Conservation (phyloP, 2,888 invertebrate genomes). For the Pantelozetes paolii region DNA sequence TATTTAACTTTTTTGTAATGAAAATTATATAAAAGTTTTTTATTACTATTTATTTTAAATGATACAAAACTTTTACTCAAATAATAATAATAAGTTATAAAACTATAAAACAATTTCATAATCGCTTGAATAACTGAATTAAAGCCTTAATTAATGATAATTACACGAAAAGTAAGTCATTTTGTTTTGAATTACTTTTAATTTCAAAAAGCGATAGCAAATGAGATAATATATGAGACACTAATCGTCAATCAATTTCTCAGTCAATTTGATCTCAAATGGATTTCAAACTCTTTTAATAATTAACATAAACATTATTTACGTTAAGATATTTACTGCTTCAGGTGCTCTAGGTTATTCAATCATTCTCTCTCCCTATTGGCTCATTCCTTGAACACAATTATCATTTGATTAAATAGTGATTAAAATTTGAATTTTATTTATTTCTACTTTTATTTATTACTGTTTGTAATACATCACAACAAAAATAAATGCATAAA, state of each 20-base stretch:
- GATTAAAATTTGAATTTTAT: not conserved
- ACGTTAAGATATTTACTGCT: not conserved
- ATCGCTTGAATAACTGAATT: too few relatives aligned
- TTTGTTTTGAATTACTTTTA: constrained; percentile 21
- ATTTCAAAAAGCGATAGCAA: constrained; percentile 14
- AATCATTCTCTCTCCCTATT: not conserved
- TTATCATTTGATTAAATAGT: constrained; percentile 16
- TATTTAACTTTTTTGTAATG: too few relatives aligned
- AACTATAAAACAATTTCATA: too few relatives aligned
- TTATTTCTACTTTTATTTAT: not conserved
- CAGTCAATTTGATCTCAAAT: not conserved
- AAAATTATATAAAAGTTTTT: too few relatives aligned
- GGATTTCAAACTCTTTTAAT: constrained; percentile 6
- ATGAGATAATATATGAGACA: constrained; percentile 4
- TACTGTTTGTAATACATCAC: constrained; percentile 18
- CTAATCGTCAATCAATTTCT: constrained; percentile 5
- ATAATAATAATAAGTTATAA: too few relatives aligned
- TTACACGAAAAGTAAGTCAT: constrained; percentile 19
- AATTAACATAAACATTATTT: constrained; percentile 19
- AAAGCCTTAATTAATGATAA: constrained; percentile 1
- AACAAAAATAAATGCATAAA: constrained; percentile 26
- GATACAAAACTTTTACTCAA: too few relatives aligned
- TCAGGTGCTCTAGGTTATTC: not conserved
- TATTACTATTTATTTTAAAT: too few relatives aligned
- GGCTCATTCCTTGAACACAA: too few relatives aligned